A percentile compares a stretch with the other conserved stretches of the same genome.
Evolutionary conservation across 2,797 vertebrate genomes (phyloP).

Genomic region (Muraenolepis orangiensis): DNA sequence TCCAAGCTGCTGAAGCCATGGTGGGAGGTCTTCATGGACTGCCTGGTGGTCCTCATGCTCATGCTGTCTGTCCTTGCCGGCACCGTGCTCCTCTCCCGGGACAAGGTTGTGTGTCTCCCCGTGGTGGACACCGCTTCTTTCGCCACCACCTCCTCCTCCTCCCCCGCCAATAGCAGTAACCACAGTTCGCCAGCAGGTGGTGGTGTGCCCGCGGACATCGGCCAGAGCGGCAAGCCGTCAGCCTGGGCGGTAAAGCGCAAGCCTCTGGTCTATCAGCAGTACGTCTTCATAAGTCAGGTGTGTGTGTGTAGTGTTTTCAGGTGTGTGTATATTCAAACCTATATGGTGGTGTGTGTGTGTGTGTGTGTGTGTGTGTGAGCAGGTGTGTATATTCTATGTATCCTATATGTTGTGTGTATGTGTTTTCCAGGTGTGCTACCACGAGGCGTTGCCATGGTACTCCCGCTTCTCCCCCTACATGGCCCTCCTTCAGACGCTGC

Average conservation of each 20-base stretch:
- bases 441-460: slow-evolving; percentile 75
- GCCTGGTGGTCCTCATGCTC: slow-evolving; percentile 79
- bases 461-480: slow-evolving; percentile 81
- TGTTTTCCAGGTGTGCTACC: slow-evolving; percentile 73
- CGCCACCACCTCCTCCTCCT: slow-evolving; percentile 10
- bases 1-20: slow-evolving; percentile 80
- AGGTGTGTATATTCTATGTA: not conserved
- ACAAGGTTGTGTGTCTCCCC: slow-evolving; percentile 78
- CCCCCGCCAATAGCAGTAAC: not conserved
- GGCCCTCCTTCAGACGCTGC: slow-evolving; percentile 74
- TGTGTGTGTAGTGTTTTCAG: too few relatives aligned
- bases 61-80: slow-evolving; percentile 77
- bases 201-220: not conserved
- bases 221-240: not conserved
- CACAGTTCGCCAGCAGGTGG: not conserved
- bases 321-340: too few relatives aligned
- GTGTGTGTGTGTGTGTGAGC: not conserved
- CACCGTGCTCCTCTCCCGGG: slow-evolving; percentile 76
- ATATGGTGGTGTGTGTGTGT: too few relatives aligned
- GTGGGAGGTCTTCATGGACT: slow-evolving; percentile 87
- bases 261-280: slow-evolving; percentile 79
- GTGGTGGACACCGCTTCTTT: slow-evolving; percentile 31
- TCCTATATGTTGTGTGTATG: too few relatives aligned
- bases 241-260: slow-evolving; percentile 58
- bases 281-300: slow-evolving; percentile 77